Percentiles rank a stretch among this genome's conserved stretches.
Conservation (phyloP, 1,140 invertebrate genomes). For the Cydia splendana region DNA sequence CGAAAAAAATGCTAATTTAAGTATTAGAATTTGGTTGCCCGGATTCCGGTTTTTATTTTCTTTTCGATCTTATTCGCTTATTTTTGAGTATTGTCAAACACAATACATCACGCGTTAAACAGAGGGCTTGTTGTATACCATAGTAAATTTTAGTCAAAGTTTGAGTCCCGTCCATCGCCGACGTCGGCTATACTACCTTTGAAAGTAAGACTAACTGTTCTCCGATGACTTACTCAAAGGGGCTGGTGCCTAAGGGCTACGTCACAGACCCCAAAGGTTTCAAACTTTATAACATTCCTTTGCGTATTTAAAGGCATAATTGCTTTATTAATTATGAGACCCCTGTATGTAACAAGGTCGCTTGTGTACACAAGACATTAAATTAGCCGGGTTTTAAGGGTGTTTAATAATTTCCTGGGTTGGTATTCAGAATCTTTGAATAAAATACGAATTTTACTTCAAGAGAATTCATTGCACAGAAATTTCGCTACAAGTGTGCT, state of each 20-base stretch:
- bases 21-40: too few species aligned
- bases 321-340: constrained; percentile 12
- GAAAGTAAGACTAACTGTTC: neutral
- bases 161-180: too few species aligned
- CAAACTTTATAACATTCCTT: constrained; percentile 10
- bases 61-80: too few species aligned
- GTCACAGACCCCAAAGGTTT: neutral
- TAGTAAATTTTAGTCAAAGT: too few species aligned
- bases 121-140: too few species aligned
- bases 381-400: neutral
- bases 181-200: too few species aligned
- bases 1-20: too few species aligned
- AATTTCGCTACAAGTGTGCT: too few species aligned
- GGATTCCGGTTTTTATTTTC: too few species aligned
- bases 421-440: neutral
- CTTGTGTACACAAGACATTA: neutral
- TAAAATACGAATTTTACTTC: neutral
- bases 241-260: neutral
- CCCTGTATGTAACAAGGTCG: neutral
- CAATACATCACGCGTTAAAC: too few species aligned
- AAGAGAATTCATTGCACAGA: neutral
- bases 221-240: neutral
- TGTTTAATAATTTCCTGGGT: neutral
- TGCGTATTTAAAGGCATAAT: constrained; percentile 1
- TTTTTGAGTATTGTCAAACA: too few species aligned